Base-by-base conservation (phyloP, 1,140 invertebrate species). In the Eupristina koningsbergeri region DNA sequence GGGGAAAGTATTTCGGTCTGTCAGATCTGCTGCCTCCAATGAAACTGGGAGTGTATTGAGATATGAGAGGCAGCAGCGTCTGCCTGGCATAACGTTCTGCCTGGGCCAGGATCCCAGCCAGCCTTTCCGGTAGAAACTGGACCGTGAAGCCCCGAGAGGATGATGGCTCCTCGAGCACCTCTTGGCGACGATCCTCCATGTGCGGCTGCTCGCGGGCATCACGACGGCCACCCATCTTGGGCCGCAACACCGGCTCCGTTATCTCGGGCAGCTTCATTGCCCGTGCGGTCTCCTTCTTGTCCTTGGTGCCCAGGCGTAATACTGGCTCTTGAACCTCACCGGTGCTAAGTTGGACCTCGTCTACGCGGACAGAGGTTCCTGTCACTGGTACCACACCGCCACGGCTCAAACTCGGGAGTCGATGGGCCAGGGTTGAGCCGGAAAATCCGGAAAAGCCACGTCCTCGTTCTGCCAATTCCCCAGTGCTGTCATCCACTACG, bases 31-130 rank as follows among this genome's bases (percentile, higher is more conserved):
- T 84, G 0, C 88, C 89, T 0, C 88, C 89, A 11, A 92, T 89
- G 64, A 93, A 93, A 79, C 91, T 95, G 0, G 96, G 95, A 5
- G 95, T 96, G 88, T 96, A 96, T 61, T 95, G 95, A 2, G 95
- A 96, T 7, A 96, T 96, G 11, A 96, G 87, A 0, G 96, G 96
- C 73, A 96, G 88, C 17, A 96, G 90, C 0, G 95, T 96, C 87
- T 96, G 94, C 73, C 95, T 93, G 0, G 96, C 96, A 88, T 97
- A 97, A 39, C 94, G 93, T 89, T 97, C 96, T 0, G 96, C 96
- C 87, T 96, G 95, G 31, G 96, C 95, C 41, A 97, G 93, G 88
- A 97, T 95, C 9, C 95, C 94, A 0, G 95, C 95, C 26, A 97
- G 88, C 45, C 95, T 93, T 81, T 96, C 95, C 0, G 96, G 96